These are phyloP conservation scores for Neoscelio sp. DNA, from an alignment of 2,888 invertebrate genomes.

Conservation along the genomic window DNA sequence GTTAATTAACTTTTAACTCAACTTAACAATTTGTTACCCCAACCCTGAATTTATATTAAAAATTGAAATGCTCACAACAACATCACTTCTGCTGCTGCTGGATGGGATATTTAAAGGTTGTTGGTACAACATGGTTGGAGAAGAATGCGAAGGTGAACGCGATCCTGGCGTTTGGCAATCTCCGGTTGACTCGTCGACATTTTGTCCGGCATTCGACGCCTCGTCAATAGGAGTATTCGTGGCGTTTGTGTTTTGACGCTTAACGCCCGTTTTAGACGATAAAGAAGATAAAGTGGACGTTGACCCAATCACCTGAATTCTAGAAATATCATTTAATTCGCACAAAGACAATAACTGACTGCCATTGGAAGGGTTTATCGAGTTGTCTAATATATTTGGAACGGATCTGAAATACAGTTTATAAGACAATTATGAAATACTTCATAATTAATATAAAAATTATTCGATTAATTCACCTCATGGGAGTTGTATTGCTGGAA, in stretches of 20 bases:
- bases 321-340: slow-evolving; percentile 73
- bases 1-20: too few species aligned
- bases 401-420: slow-evolving; percentile 25
- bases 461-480: slow-evolving; percentile 69
- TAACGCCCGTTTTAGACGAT: slow-evolving; percentile 75
- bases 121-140: slow-evolving; percentile 78
- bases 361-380: slow-evolving; percentile 56
- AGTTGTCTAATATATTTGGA: slow-evolving; percentile 40
- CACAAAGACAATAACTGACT: slow-evolving; percentile 74
- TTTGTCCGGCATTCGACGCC: slow-evolving; percentile 57
- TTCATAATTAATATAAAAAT: slow-evolving; percentile 8
- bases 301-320: slow-evolving; percentile 73
- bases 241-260: slow-evolving; percentile 67
- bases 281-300: slow-evolving; percentile 74
- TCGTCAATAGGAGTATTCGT: slow-evolving; percentile 62
- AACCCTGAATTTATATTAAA: too few species aligned
- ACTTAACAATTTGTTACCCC: too few species aligned
- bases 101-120: slow-evolving; percentile 76
- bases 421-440: not conserved
- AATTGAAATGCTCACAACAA: slow-evolving; percentile 75
- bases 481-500: slow-evolving; percentile 67
- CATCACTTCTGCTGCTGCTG: slow-evolving; percentile 83
- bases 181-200: slow-evolving; percentile 69
- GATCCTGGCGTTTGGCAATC: slow-evolving; percentile 72
- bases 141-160: slow-evolving; percentile 73